Evolutionary conservation across 2,797 vertebrate genomes (phyloP), one percentile per base, ranked within the genome.

Genomic region (Rhyacichthys aspro): DNA sequence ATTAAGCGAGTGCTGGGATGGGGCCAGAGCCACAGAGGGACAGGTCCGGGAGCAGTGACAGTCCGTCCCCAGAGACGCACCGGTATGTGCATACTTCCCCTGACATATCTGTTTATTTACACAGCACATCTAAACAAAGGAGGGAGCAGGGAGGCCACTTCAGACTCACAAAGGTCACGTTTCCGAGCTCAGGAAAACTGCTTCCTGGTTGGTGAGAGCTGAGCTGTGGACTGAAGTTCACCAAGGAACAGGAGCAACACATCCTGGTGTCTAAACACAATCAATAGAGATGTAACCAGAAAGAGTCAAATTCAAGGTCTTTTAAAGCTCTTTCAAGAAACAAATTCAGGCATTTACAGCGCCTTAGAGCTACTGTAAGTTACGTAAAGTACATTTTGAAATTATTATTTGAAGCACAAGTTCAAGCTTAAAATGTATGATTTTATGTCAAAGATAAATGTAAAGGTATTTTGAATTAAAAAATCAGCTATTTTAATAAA

Each of bases 131-230:
- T 88, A 90, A 91, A 93, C 91, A 93, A 92, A 91, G 84, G 89
- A 88, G 66, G 34, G 76, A 74, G 75, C 54, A 78, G 76, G 77
- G 89, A 90, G 83, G 84, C 83, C 88, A 82, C 89, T 88, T 87
- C 74, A 87, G 84, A 81, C 1, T 49, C 79, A 88, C 89, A 90
- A 93, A 93, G 90, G 90, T 93, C 74, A 15, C 79, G 65, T 68
- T 94, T 94, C 92, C 91, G 90, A 88, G 74, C 68, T 78, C 88
- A 91, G 91, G 90, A 94, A 93, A 91, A 86, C 78, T 84, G 82
- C 76, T 83, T 88, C 91, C 92, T 91, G 89, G 59, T 82, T 63
- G 15, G 72, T 66, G 14, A 19, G 12, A 65, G 59, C 75, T 63
- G 36, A 7, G 56, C 55, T 45, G 62, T 18, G 55, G 57, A 57